phyloP scores from a whole-genome alignment of 2,113 vertebrate species.

The Ictidomys tridecemlineatus region DNA sequence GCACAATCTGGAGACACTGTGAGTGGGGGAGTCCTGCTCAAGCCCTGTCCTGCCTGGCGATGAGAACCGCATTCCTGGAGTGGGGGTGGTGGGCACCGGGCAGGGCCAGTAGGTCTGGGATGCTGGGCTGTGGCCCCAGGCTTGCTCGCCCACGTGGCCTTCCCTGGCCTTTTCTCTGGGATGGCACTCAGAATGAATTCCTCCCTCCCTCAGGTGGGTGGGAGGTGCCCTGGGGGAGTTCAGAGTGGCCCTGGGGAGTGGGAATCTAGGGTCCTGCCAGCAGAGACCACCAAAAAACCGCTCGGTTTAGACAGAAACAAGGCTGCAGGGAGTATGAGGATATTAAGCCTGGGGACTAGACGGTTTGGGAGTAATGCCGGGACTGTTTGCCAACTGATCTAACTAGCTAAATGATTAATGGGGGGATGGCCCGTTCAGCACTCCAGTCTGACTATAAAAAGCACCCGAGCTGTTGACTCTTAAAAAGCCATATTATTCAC shows the following conservation, averaged over 20 bases:
- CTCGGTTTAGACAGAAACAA: not conserved
- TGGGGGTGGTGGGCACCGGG: not conserved
- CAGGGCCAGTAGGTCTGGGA: not conserved
- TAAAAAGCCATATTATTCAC: slow-evolving; percentile 53
- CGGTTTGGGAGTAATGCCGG: not conserved
- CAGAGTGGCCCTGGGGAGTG: not conserved
- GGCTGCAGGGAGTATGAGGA: not conserved
- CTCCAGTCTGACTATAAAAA: slow-evolving; percentile 58
- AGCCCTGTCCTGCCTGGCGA: not conserved
- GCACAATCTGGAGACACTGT: slow-evolving; percentile 96
- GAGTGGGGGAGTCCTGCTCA: slow-evolving; percentile 85
- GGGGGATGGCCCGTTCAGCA: slow-evolving; percentile 39
- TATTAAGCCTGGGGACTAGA: not conserved
- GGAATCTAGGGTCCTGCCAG: not conserved
- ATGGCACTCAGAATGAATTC: not conserved
- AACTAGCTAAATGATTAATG: slow-evolving; percentile 62
- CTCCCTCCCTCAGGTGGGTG: not conserved
- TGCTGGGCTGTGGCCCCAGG: not conserved
- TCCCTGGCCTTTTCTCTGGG: not conserved
- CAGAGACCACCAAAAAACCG: not conserved
- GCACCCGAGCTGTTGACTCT: slow-evolving; percentile 62
- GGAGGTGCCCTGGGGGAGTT: not conserved
- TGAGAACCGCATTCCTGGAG: not conserved
- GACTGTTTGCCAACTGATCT: slow-evolving; percentile 30
- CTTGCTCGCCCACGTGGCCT: not conserved